These are phyloP conservation scores for Xerus inauris DNA, from an alignment of 2,113 vertebrate species.

Conservation along the genomic window DNA sequence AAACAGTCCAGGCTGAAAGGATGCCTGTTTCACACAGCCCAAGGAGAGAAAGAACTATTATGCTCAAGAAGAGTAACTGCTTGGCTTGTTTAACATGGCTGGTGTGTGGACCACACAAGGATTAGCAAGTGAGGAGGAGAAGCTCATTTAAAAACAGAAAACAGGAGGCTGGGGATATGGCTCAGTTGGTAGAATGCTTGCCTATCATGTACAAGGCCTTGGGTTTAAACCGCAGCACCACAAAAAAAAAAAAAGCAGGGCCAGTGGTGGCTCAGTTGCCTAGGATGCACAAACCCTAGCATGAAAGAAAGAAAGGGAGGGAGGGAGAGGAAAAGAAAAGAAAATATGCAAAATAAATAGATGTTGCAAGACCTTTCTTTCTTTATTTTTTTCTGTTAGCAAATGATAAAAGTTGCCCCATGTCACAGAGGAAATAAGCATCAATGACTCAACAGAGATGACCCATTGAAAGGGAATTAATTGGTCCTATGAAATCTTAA, in stretches of 20 bases:
- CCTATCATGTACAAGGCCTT: no score
- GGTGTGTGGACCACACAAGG: neutral
- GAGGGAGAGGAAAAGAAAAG: no score
- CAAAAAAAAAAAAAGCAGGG: no score
- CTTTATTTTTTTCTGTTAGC: conserved; percentile 19
- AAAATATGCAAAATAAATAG: neutral
- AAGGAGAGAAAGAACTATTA: neutral
- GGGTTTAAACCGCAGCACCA: no score
- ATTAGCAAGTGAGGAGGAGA: neutral
- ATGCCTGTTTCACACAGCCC: neutral
- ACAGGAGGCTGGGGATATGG: no score
- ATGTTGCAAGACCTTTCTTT: neutral
- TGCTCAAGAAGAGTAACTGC: neutral
- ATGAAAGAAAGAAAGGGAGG: no score
- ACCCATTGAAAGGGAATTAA: neutral
- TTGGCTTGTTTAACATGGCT: neutral
- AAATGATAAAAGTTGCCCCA: conserved; percentile 43
- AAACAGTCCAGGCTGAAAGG: neutral
- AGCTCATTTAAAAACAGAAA: neutral
- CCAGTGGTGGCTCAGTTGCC: neutral
- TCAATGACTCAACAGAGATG: conserved; percentile 35
- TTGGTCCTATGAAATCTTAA: neutral
- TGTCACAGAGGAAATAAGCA: conserved; percentile 20
- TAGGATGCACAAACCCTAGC: neutral
- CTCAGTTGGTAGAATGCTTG: no score